A percentile compares a stretch with the other conserved stretches of the same genome.
phyloP scores from a whole-genome alignment of 2,113 vertebrate genomes.

The Gambusia affinis region DNA sequence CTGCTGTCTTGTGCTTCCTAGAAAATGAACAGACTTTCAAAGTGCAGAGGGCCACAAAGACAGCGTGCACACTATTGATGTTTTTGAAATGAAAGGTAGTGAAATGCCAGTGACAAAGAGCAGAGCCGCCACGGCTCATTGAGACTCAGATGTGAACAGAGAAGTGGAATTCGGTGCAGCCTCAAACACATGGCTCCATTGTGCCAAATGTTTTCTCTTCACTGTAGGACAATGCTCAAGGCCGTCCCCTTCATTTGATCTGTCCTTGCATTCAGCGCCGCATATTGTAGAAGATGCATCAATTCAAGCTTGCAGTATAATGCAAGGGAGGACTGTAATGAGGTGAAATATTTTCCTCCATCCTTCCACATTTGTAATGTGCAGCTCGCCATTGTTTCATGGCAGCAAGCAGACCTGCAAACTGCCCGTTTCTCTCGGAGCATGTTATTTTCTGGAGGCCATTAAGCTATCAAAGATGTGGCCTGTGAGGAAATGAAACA shows the following conservation, averaged over 20 bases:
- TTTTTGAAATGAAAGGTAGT: slow-evolving; percentile 52
- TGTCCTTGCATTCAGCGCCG: slow-evolving; percentile 36
- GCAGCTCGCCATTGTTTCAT: slow-evolving; percentile 9
- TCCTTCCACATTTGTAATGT: slow-evolving; percentile 21
- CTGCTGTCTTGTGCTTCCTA: slow-evolving; percentile 11
- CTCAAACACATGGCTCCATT: slow-evolving; percentile 36
- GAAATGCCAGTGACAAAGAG: slow-evolving; percentile 67
- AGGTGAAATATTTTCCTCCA: neutral
- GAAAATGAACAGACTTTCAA: slow-evolving; percentile 66
- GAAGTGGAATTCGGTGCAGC: slow-evolving; percentile 47
- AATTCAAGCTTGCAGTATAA: slow-evolving; percentile 18
- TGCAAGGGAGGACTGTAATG: neutral
- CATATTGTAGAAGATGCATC: slow-evolving; percentile 40
- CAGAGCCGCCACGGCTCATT: slow-evolving; percentile 59
- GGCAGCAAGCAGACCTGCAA: slow-evolving; percentile 25
- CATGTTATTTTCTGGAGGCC: slow-evolving; percentile 56
- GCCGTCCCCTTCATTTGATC: slow-evolving; percentile 39
- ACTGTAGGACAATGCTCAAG: slow-evolving; percentile 55
- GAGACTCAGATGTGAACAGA: slow-evolving; percentile 52
- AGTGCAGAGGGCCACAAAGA: slow-evolving; percentile 49
- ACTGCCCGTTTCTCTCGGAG: slow-evolving; percentile 27
- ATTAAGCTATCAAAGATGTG: slow-evolving; percentile 82
- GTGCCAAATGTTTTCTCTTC: slow-evolving; percentile 47
- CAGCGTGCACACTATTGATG: slow-evolving; percentile 35
- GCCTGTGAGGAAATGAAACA: slow-evolving; percentile 80